Evolutionary conservation across 2,797 vertebrate species (phyloP), one percentile per base, ranked within the genome.

Genomic region (Acropternis orthonyx): DNA sequence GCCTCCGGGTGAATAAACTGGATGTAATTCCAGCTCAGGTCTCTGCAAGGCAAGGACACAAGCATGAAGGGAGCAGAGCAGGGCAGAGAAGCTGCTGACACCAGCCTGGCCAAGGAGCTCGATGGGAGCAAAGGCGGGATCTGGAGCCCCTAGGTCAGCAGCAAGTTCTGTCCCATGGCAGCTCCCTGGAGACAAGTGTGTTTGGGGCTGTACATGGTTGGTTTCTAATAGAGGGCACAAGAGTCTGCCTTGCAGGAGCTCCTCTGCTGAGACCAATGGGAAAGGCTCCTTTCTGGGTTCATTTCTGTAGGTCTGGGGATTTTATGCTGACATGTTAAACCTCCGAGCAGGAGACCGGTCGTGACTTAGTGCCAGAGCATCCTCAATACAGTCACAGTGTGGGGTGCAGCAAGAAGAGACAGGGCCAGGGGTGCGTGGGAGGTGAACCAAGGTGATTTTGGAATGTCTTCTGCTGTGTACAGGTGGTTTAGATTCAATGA

Each of bases 1-100:
- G 99, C 99, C 67, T 99, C 98, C 1, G 98, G 98, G 92, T 99
- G 99, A 85, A 99, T 99, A 93, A 97, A 98, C 63, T 98, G 97
- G 65, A 99, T 99, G 92, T 77, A 91, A 73, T 99, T 99, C 98
- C 98, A 99, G 83, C 99, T 99, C 49, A 99, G 98, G 96, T 99
- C 99, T 66, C 99, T 99, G 96, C 20, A 76, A 97, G 48, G 36
- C 67, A 97, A 97, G 72, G 82, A 88, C 46, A 89, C 20, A 32
- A 58, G 75, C 74, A 7, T 94, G 87, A 55, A 28, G 37, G 28
- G 10, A 28, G 66, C 51, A 85, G 62, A 85, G 43, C 41, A 77
- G 48, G 44, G 30, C 36, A 55, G 28, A 18, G 56, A 44, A 84
- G 62, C 77, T 88, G 77, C 77, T 95, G 88, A 4, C 30, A 20